These are phyloP conservation scores for Sebastes steindachneri DNA, from an alignment of 2,797 vertebrate genomes.

Conservation along the genomic window DNA sequence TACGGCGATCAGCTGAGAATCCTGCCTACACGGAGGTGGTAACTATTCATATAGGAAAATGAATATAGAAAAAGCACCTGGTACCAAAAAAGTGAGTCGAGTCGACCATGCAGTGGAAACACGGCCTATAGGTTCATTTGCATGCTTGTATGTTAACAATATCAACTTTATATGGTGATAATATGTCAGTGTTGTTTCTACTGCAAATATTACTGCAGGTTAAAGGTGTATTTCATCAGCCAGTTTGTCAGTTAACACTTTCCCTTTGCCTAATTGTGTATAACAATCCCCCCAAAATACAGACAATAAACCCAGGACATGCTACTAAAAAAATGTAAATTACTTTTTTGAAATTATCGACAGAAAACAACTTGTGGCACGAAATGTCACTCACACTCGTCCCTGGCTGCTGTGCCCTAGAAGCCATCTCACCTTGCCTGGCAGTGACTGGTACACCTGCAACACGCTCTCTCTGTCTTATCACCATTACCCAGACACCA, in stretches of 20 bases:
- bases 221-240: neutral
- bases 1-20: too few species aligned
- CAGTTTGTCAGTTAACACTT: neutral
- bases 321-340: slow-evolving; percentile 9
- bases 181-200: neutral
- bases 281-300: neutral
- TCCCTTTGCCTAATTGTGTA: slow-evolving; percentile 10
- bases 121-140: neutral
- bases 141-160: neutral
- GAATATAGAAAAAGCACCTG: too few species aligned
- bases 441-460: slow-evolving; percentile 66
- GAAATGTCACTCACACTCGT: slow-evolving; percentile 11
- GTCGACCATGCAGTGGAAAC: neutral
- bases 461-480: slow-evolving; percentile 69
- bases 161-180: neutral
- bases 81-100: too few species aligned
- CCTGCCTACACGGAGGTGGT: accelerated
- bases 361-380: slow-evolving; percentile 51
- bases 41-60: accelerated
- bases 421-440: slow-evolving; percentile 57
- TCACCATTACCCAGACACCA: slow-evolving; percentile 77
- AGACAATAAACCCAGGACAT: neutral
- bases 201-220: neutral
- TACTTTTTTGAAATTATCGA: slow-evolving; percentile 1
- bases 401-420: slow-evolving; percentile 42